Base-by-base conservation (phyloP, 2,797 vertebrate genomes). In the Jordanella pulchra region DNA sequence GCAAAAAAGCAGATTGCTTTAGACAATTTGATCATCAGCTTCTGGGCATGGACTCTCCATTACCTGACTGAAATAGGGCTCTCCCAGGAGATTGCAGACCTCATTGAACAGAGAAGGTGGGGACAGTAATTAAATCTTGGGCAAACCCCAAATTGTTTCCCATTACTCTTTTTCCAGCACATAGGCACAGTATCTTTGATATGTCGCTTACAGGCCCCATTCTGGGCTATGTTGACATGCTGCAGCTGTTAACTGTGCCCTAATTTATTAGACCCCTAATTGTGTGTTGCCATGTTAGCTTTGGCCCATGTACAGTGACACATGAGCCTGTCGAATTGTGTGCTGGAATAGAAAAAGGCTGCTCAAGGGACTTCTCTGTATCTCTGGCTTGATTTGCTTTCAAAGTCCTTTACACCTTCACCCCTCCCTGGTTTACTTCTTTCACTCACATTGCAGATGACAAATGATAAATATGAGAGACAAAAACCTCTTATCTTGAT, bases 121-220 rank as follows among this genome's bases (percentile, higher is more conserved):
- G 90, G 91, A 91, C 81, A 80, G 93, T 95, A 94, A 94, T 95
- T 95, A 95, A 93, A 91, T 91, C 88, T 91, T 89, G 89, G 87
- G 80, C 91, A 89, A 89, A 85, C 86, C 92, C 89, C 90, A 93
- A 94, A 94, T 94, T 85, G 84, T 88, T 93, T 89, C 89, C 89
- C 92, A 94, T 95, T 94, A 93, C 89, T 93, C 87, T 87, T 78
- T 47, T 88, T 86, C 84, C 88, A 89, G 76, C 76, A 73, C 68
- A 69, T 73, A 77, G 83, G 72, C 48, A 44, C 75, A 69, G 73
- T 89, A 88, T 89, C 87, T 92, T 79, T 70, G 65, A 90, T 90
- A 83, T 85, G 90, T 92, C 85, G 80, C 90, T 85, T 44, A 47
- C 83, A 69, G 78, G 78, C 70, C 72, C 78, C 72, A 65, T 79